Percentiles rank a stretch among this genome's conserved stretches.
Conservation (phyloP, 92 coral and sea anemone species). For the Blastomussa wellsi region DNA sequence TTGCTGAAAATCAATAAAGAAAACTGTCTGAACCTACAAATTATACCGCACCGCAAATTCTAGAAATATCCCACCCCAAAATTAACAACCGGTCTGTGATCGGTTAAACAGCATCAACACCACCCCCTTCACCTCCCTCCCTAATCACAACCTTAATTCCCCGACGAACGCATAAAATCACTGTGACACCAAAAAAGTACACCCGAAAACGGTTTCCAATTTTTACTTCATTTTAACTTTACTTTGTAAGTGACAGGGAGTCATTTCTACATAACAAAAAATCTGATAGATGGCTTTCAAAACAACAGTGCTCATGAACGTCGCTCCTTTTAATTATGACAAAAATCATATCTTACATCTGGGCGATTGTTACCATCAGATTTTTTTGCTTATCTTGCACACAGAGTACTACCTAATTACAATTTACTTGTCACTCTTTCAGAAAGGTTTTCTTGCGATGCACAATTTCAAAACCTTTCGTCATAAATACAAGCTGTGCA, state of each 20-base stretch:
- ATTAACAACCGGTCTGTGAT: too few relatives aligned
- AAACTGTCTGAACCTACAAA: neutral
- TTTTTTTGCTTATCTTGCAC: neutral
- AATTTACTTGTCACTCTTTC: conserved; percentile 40
- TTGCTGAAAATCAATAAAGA: neutral
- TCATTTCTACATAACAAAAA: too few relatives aligned
- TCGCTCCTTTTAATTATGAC: too few relatives aligned
- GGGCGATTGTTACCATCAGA: neutral
- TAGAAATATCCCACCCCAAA: neutral
- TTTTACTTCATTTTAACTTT: neutral
- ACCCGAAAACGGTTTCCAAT: neutral
- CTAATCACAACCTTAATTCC: too few relatives aligned
- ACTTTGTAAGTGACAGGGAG: neutral
- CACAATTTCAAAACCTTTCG: conserved; percentile 68
- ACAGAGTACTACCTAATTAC: neutral
- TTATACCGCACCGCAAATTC: neutral
- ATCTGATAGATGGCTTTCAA: too few relatives aligned
- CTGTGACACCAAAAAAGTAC: neutral
- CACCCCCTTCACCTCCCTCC: too few relatives aligned
- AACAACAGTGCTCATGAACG: too few relatives aligned
- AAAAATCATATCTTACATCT: too few relatives aligned
- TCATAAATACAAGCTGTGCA: conserved; percentile 48
- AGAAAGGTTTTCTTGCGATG: conserved; percentile 47
- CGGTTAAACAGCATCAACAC: too few relatives aligned
- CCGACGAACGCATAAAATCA: too few relatives aligned